Evolutionary conservation across 1,140 invertebrate species (phyloP).

Genomic region (Ips nitidus): DNA sequence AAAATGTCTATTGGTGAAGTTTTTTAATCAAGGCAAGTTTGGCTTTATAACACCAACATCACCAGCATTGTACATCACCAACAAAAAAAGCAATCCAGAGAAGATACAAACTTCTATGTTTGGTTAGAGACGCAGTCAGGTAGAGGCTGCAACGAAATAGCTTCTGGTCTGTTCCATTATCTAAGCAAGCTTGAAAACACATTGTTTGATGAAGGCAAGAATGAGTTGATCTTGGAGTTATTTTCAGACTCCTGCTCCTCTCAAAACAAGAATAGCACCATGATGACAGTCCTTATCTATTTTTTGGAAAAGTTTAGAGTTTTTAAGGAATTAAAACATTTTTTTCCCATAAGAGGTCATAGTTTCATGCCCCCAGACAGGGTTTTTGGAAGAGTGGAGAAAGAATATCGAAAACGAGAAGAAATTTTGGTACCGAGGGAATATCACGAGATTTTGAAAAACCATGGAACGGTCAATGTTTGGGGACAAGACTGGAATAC

Average conservation of each 20-base stretch:
- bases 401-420: too few relatives aligned
- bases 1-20: slow-evolving; percentile 5
- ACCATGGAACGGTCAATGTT: too few relatives aligned
- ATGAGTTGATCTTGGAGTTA: slow-evolving; percentile 7
- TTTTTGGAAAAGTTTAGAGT: slow-evolving; percentile 11
- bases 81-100: slow-evolving; percentile 4
- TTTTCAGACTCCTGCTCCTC: slow-evolving; percentile 8
- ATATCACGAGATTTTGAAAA: background rate
- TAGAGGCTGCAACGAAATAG: slow-evolving; percentile 5
- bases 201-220: slow-evolving; percentile 10
- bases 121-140: slow-evolving; percentile 4
- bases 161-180: slow-evolving; percentile 10
- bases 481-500: slow-evolving; percentile 10
- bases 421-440: too few relatives aligned
- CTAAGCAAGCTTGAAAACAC: slow-evolving; percentile 3
- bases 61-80: background rate
- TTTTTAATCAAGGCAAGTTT: slow-evolving; percentile 12
- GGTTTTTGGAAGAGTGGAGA: too few relatives aligned
- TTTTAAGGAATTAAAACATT: too few relatives aligned
- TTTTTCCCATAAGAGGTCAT: too few relatives aligned
- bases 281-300: slow-evolving; percentile 1
- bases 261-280: slow-evolving; percentile 7
- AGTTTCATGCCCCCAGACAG: too few relatives aligned
- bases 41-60: slow-evolving; percentile 3
- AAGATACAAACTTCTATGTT: too few relatives aligned